Conservation (phyloP, 2,797 vertebrate genomes). For the Pitangus sulphuratus region DNA sequence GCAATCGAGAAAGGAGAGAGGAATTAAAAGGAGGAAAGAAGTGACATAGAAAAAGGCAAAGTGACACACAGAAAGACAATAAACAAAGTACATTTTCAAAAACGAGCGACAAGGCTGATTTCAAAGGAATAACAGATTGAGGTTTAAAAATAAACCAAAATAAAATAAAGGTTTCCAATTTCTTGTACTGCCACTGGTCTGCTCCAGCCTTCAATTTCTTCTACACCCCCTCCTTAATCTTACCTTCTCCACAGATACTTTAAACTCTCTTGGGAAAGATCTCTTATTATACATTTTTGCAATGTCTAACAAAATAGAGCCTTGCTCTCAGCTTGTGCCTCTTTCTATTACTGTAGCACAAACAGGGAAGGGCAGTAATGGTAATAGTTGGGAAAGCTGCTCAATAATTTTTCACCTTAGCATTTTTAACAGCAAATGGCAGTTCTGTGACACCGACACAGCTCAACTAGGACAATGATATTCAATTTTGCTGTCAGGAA, state of each 20-base stretch:
- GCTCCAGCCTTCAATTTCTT: background rate
- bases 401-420: slow-evolving; percentile 4
- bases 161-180: background rate
- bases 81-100: background rate
- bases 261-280: background rate
- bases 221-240: background rate
- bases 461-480: background rate
- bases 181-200: background rate
- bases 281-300: background rate
- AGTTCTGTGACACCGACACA: background rate
- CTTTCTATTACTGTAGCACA: background rate
- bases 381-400: background rate
- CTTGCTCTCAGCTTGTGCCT: background rate
- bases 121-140: background rate
- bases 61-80: background rate
- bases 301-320: background rate
- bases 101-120: background rate
- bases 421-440: slow-evolving; percentile 23
- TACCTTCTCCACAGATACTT: background rate
- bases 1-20: background rate
- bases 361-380: background rate
- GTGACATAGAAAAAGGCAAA: background rate
- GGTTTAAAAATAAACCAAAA: background rate
- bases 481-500: background rate
- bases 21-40: background rate